These are phyloP conservation scores for Gibbula magus DNA, from an alignment of 2,888 invertebrate species.

Conservation along the genomic window DNA sequence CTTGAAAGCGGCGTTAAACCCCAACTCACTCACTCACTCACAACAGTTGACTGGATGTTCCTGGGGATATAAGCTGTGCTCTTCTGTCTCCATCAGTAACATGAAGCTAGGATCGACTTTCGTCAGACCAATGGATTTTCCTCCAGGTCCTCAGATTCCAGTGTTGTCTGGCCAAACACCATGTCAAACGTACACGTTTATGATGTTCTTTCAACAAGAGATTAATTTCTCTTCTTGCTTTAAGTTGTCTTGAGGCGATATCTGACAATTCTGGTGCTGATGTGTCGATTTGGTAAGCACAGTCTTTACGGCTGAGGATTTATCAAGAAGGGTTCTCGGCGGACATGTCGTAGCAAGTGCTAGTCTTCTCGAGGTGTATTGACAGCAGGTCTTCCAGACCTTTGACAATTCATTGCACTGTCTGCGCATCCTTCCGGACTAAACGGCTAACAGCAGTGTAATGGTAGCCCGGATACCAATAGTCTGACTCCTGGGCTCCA, in stretches of 20 bases:
- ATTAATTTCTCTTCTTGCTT: background rate
- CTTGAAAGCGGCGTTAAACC: no score
- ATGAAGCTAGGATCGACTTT: no score
- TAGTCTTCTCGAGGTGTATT: background rate
- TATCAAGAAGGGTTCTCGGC: background rate
- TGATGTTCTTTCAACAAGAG: background rate
- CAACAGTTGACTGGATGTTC: constrained; percentile 21
- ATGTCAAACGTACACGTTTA: no score
- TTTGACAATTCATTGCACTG: background rate
- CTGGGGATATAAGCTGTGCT: constrained; percentile 21
- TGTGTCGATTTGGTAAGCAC: constrained; percentile 18
- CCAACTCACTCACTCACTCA: no score
- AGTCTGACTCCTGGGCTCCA: background rate
- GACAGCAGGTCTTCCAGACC: background rate
- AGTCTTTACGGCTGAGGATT: background rate
- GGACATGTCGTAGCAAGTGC: background rate
- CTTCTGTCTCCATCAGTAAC: no score
- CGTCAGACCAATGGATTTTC: no score
- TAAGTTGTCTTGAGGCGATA: constrained; percentile 2
- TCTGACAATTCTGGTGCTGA: constrained; percentile 12
- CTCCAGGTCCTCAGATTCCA: no score
- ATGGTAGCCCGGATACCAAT: background rate
- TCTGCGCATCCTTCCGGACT: background rate
- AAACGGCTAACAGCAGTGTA: constrained; percentile 13
- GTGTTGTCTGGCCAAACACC: no score